These are phyloP conservation scores for Pangasius larnaudii DNA, from an alignment of 2,797 vertebrate genomes.

Conservation along the genomic window DNA sequence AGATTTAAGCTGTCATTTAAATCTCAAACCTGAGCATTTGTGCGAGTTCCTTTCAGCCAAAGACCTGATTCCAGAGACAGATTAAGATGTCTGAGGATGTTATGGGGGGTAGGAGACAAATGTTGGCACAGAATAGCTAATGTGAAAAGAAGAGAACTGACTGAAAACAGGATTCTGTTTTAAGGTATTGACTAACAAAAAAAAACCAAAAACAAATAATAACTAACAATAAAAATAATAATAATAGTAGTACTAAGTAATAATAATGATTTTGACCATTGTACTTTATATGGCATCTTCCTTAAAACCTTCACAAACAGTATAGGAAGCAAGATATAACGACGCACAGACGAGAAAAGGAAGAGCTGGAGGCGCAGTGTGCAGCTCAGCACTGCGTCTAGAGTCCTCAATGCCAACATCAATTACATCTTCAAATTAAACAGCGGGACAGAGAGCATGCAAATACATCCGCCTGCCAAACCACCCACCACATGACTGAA, in stretches of 20 bases:
- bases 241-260: too few relatives aligned
- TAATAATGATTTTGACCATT: neutral
- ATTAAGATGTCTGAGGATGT: slow-evolving; percentile 5
- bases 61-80: neutral
- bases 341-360: neutral
- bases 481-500: slow-evolving; percentile 51
- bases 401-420: slow-evolving; percentile 53
- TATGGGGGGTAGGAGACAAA: neutral
- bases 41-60: neutral
- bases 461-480: slow-evolving; percentile 58
- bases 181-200: slow-evolving; percentile 17
- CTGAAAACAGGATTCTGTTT: slow-evolving; percentile 23
- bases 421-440: slow-evolving; percentile 74
- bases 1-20: slow-evolving; percentile 1
- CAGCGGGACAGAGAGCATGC: slow-evolving; percentile 65
- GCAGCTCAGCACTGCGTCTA: slow-evolving; percentile 34
- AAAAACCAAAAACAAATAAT: neutral
- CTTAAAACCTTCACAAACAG: neutral
- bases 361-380: slow-evolving; percentile 37
- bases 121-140: slow-evolving; percentile 26
- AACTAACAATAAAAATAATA: too few relatives aligned
- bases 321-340: neutral
- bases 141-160: slow-evolving; percentile 16
- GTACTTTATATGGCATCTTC: neutral
- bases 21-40: neutral